Base-by-base conservation (phyloP, 2,113 vertebrate genomes). In the Cinclus mexicanus region DNA sequence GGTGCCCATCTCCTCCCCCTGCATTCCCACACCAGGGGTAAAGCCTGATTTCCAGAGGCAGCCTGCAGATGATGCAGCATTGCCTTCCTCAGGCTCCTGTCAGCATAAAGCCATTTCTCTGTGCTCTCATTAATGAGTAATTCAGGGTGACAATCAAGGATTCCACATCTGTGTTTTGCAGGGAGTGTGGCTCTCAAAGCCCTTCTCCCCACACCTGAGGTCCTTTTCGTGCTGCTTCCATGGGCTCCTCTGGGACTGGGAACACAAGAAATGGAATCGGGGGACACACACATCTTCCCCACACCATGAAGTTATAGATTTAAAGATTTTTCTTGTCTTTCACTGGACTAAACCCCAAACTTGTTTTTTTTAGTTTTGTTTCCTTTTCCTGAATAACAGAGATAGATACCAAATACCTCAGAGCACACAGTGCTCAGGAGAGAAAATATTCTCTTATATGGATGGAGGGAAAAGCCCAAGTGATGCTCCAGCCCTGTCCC, bases 201-300 rank as follows among this genome's bases (percentile, higher is more conserved):
- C 53, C 42, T n/a, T 31, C 46, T 67, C 68, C 87, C 46, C 28
- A 7, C 3, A 3, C 41, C 61, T 0, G 1, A 35, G 46, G 24
- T 12, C 35, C 7, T 21, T 53, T 59, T 55, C 1, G 1, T 29
- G 39, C 44, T 57, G 37, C 61, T 47, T 26, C 64, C 67, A 42
- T 0, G 3, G 37, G 13, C 22, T n/a, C 46, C 26, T 39, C 70
- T 25, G 56, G 46, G 19, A 41, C 55, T 41, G 9, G 8, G 46
- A 81, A 33, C 25, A 31, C 1, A 2, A 46, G 26, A 41, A 35
- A 14, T 26, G 1, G 3, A 65, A 20, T 0, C 0, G 3, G 3
- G 47, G 41, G 1, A 23, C 20, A 12, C 19, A 79, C 50, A 65
- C 10, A 22, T 11, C 29, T 84, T 77, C 42, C 64, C 1, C 1